Evolutionary conservation across 2,113 vertebrate genomes (phyloP).

Genomic region (Corydoras maculifer): DNA sequence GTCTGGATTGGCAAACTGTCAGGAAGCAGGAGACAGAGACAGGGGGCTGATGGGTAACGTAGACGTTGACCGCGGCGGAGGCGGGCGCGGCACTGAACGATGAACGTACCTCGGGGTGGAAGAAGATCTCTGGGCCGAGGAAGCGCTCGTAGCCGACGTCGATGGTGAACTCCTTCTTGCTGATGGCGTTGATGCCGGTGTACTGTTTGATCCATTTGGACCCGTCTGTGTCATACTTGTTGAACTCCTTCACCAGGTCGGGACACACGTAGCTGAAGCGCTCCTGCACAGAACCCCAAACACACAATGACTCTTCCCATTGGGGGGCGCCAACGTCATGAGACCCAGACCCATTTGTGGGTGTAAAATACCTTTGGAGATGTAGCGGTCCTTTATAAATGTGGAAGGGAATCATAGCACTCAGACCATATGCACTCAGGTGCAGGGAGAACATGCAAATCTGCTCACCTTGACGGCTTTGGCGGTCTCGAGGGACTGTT

Average conservation of each 20-base stretch:
- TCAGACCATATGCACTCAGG: too few relatives aligned
- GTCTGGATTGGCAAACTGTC: conserved; percentile 94
- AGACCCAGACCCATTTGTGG: too few relatives aligned
- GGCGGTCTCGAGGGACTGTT: conserved; percentile 96
- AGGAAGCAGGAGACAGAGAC: background rate
- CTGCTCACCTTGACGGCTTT: conserved; percentile 90
- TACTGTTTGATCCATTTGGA: conserved; percentile 98
- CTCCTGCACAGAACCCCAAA: conserved; percentile 64
- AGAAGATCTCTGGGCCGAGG: conserved; percentile 96
- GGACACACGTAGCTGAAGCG: conserved; percentile 96
- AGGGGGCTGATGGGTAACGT: too few relatives aligned
- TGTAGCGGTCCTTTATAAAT: too few relatives aligned
- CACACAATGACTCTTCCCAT: too few relatives aligned
- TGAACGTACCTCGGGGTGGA: conserved; percentile 85
- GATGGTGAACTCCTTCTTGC: conserved; percentile 97
- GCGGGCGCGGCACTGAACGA: too few relatives aligned
- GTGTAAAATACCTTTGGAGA: too few relatives aligned
- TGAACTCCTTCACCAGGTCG: conserved; percentile 97
- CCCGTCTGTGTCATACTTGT: conserved; percentile 91
- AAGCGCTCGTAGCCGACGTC: conserved; percentile 97
- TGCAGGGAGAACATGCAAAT: too few relatives aligned
- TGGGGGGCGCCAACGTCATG: too few relatives aligned
- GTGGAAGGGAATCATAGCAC: too few relatives aligned
- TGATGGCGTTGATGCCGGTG: conserved; percentile 92
- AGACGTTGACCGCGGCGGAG: too few relatives aligned